phyloP scores from a whole-genome alignment of 2,113 vertebrate species.

The Dascyllus trimaculatus region DNA sequence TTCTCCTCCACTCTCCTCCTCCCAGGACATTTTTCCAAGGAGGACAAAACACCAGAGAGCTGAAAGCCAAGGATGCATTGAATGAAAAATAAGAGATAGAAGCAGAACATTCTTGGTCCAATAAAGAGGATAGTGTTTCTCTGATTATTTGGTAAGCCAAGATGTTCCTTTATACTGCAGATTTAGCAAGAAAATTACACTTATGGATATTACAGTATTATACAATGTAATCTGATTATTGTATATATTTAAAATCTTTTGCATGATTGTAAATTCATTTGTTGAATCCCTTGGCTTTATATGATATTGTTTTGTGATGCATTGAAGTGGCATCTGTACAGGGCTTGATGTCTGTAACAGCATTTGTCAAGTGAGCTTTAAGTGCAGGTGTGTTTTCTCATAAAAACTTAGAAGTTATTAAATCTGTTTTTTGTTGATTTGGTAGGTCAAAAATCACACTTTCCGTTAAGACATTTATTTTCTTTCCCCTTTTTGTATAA shows the following conservation, averaged over 20 bases:
- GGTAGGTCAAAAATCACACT: no score
- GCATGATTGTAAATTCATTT: conserved; percentile 13
- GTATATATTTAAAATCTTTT: conserved; percentile 4
- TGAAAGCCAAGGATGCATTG: conserved; percentile 71
- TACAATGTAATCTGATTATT: not conserved
- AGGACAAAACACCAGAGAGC: conserved; percentile 77
- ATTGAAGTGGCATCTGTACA: conserved; percentile 10
- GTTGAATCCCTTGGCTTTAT: not conserved
- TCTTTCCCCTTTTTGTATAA: not conserved
- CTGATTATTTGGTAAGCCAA: conserved; percentile 75
- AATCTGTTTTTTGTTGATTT: no score
- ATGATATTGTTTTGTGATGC: not conserved
- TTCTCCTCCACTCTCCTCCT: conserved; percentile 75
- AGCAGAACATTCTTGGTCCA: conserved; percentile 75
- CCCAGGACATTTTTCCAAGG: conserved; percentile 80
- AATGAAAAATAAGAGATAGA: conserved; percentile 67
- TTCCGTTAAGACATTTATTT: no score
- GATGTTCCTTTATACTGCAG: conserved; percentile 51
- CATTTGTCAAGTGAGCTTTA: conserved; percentile 29
- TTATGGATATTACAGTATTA: conserved; percentile 24
- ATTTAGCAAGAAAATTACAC: conserved; percentile 22
- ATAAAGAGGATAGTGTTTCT: conserved; percentile 74
- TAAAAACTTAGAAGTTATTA: no score
- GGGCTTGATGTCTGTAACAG: not conserved
- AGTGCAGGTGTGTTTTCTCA: conserved; percentile 12